Base-by-base conservation (phyloP, 2,888 invertebrate species). In the Tribolium freemani region DNA sequence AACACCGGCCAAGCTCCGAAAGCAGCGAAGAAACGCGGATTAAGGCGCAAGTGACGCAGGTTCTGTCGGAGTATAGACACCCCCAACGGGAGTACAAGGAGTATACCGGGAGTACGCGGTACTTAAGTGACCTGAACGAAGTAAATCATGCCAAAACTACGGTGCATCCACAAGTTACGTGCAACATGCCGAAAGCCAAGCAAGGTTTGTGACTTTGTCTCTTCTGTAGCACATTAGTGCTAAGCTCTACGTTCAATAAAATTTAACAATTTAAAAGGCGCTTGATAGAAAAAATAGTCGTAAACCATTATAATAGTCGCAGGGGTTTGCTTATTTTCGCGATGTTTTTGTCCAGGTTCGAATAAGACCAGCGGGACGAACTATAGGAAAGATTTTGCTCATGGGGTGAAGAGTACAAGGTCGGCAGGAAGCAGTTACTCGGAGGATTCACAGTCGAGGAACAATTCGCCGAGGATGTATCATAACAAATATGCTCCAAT, bases 301-400 rank as follows among this genome's bases (percentile, higher is more conserved):
- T n/a, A n/a, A n/a, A n/a, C n/a, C n/a, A n/a, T n/a, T n/a, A n/a
- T n/a, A n/a, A n/a, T n/a, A n/a, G n/a, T n/a, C n/a, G n/a, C n/a
- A n/a, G n/a, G n/a, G n/a, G n/a, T n/a, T n/a, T n/a, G n/a, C n/a
- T n/a, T n/a, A n/a, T n/a, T n/a, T 26, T 26, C 5, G 26, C 26
- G 1, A 1, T 26, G 3, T 26, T 26, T 26, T 26, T 26, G 5
- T 26, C 26, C 26, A 80, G 79, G 73, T 66, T 79, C 79, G 20
- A 76, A 73, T 61, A 79, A 86, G 0, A 83, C 85, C 48, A 85
- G 84, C 73, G 87, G 88, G 54, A 92, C 91, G 85, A 93, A 93
- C 88, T 93, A 93, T 86, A 88, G 93, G 79, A 89, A 90, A 84
- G 91, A 93, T 87, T 93, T 93, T 88, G 93, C 93, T 26, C 90